Evolutionary conservation across 2,888 invertebrate genomes (phyloP), one percentile per base, ranked within the genome.

Genomic region (Melipona beecheii): DNA sequence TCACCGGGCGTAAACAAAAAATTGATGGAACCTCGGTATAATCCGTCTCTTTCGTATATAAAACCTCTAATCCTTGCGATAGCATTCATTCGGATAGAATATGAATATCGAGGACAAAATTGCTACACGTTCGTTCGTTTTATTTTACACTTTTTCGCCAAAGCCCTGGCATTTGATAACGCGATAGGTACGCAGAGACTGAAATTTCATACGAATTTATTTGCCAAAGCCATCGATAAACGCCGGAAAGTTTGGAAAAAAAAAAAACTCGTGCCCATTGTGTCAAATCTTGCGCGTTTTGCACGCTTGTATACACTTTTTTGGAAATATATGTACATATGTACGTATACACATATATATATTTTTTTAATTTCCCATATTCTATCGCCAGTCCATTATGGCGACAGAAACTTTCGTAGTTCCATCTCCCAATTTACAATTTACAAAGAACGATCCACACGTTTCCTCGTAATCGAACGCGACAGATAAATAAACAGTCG

Each of bases 181-280:
- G 21, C 27, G 56, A 36, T 56, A 24, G 54, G 36, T 36, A n/a
- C n/a, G 36, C 36, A 36, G 24, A 43, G 36, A 36, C 2, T 24
- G 70, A 56, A 70, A 56, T 70, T 70, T 70, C 24, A 56, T 56
- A 70, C 6, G 56, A 56, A 70, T 69, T 70, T 56, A 31, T 36
- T 70, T 36, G n/a, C n/a, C 70, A 36, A 36, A 56, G 19, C 70
- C 56, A 54, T 70, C 70, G 24, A 70, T 70, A 70, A 56, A 70
- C 56, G 36, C 70, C 70, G 6, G n/a, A 70, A 4, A 4, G n/a
- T 70, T 56, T 36, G 64, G 17, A 70, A 70, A 70, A 70, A 70
- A 70, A 70, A 70, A 70, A 70, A 70, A 36, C 4, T 17, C 31
- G 11, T 70, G 36, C 36, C 70, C 36, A 70, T 70, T 56, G 70